Conservation (phyloP, 2,113 vertebrate genomes). For the Indri indri region DNA sequence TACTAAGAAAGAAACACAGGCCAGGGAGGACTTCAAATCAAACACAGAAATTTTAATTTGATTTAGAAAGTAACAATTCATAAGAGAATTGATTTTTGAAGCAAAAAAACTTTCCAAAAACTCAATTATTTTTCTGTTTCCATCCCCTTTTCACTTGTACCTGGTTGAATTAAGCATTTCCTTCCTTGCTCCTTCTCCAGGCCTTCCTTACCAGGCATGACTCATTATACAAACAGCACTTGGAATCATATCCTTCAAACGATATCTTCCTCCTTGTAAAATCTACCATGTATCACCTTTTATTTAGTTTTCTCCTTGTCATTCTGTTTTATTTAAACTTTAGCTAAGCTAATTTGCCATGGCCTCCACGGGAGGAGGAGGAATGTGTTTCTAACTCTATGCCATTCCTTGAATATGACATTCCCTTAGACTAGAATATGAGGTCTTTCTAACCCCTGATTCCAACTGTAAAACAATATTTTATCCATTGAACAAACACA, state of each 20-base stretch:
- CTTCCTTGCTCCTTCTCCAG: neutral
- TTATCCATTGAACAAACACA: constrained; percentile 17
- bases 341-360: neutral
- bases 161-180: neutral
- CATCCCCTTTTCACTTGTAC: neutral
- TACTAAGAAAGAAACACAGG: neutral
- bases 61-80: neutral
- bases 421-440: neutral
- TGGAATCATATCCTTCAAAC: neutral
- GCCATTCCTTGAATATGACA: neutral
- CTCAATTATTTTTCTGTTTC: neutral
- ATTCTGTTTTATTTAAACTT: neutral
- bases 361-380: neutral
- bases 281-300: neutral
- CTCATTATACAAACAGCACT: neutral
- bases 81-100: neutral
- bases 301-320: neutral
- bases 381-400: neutral
- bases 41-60: neutral
- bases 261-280: neutral
- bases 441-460: neutral
- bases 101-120: neutral
- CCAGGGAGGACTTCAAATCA: neutral
- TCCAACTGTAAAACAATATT: neutral
- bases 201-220: neutral